A percentile compares a stretch with the other conserved stretches of the same genome.
phyloP scores from a whole-genome alignment of 2,888 invertebrate species.

The Amblyjoppa fuscipennis region DNA sequence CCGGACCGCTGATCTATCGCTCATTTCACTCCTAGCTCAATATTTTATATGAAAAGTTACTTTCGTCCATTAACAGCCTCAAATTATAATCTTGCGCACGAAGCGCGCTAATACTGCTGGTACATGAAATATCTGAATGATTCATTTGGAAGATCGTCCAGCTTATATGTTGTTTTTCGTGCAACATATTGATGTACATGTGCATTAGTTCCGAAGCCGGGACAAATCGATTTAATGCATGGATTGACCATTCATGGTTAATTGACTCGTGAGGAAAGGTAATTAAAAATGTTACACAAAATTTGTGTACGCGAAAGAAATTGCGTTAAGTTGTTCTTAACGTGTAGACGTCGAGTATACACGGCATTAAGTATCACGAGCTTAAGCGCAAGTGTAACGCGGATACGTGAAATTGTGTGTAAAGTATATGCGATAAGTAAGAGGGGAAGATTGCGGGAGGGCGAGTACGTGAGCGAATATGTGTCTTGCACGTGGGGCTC shows the following conservation, averaged over 20 bases:
- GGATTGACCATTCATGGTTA: neutral
- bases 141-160: neutral
- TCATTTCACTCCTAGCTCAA: neutral
- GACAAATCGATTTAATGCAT: neutral
- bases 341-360: constrained; percentile 25
- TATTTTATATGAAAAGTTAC: neutral
- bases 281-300: neutral
- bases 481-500: constrained; percentile 2
- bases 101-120: no score
- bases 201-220: neutral
- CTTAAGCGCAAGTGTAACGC: constrained; percentile 11
- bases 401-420: constrained; percentile 57
- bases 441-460: constrained; percentile 52
- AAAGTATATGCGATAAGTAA: constrained; percentile 57
- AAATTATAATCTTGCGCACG: neutral
- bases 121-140: no score
- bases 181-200: neutral
- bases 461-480: constrained; percentile 46
- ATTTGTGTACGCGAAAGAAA: constrained; percentile 34
- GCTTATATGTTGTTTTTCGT: no score
- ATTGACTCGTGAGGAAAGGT: neutral
- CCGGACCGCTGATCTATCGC: neutral
- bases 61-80: neutral
- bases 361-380: constrained; percentile 51
- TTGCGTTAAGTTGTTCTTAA: constrained; percentile 35